These are phyloP conservation scores for Aphrocallistes beatrix DNA, from an alignment of 37 sponge, comb jelly and placozoan genomes.

Conservation along the genomic window DNA sequence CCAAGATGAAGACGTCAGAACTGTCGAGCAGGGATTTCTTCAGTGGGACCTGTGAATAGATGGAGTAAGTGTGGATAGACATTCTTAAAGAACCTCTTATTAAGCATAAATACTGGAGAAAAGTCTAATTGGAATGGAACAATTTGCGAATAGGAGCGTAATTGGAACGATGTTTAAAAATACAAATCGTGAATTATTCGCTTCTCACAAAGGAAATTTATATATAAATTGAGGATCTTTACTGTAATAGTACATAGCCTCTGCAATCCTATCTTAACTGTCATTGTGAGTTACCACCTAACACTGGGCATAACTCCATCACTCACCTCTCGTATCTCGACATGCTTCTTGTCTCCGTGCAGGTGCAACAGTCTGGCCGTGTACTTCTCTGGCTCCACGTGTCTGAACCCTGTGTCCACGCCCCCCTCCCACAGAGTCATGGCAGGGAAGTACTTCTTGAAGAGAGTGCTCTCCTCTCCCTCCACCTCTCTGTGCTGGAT, in stretches of 20 bases:
- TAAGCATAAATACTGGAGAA: no score
- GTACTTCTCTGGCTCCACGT: slow-evolving; percentile 86
- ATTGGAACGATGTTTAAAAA: background rate
- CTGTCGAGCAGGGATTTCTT: slow-evolving; percentile 54
- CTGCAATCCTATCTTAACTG: no score
- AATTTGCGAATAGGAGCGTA: background rate
- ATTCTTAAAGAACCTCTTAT: no score
- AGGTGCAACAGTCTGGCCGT: slow-evolving; percentile 72
- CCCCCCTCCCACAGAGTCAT: slow-evolving; percentile 22
- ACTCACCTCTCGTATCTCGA: background rate
- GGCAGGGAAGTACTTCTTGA: slow-evolving; percentile 37
- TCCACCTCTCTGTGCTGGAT: slow-evolving; percentile 47
- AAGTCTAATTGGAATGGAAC: no score
- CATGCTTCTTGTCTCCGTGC: slow-evolving; percentile 58
- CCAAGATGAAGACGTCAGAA: slow-evolving; percentile 86
- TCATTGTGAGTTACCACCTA: no score
- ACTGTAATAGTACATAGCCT: no score
- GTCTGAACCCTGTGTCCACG: slow-evolving; percentile 87
- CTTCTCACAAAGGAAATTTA: background rate
- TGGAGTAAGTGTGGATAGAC: background rate
- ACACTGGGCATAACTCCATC: background rate
- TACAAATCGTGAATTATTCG: background rate
- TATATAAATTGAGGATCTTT: background rate
- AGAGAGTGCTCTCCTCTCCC: slow-evolving; percentile 28
- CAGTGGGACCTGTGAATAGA: slow-evolving; percentile 27